These are phyloP conservation scores for Dastarcus helophoroides DNA, from an alignment of 2,888 invertebrate genomes.

Conservation along the genomic window DNA sequence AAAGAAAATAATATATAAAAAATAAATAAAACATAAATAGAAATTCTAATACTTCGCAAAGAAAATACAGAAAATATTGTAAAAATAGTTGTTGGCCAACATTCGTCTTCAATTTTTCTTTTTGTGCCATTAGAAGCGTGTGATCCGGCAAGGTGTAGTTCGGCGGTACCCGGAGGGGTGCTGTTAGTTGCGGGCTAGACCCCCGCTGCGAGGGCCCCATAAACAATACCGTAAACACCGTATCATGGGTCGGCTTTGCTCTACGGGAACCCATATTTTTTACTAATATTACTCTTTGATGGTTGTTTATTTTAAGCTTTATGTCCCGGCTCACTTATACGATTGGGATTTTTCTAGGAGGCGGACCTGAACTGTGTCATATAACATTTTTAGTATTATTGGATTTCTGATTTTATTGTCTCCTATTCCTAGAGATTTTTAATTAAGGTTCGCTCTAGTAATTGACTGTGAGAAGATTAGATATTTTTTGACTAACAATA, in stretches of 20 bases:
- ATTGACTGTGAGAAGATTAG: not conserved
- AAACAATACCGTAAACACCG: conserved; percentile 33
- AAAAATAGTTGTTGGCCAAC: too few relatives aligned
- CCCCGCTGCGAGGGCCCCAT: conserved; percentile 24
- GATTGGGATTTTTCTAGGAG: conserved; percentile 13
- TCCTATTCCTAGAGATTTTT: not conserved
- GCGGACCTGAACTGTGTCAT: conserved; percentile 11
- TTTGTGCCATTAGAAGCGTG: too few relatives aligned
- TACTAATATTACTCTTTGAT: conserved; percentile 32
- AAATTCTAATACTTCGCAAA: too few relatives aligned
- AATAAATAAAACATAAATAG: too few relatives aligned
- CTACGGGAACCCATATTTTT: conserved; percentile 27
- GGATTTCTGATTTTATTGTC: conserved; percentile 11
- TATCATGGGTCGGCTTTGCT: conserved; percentile 19
- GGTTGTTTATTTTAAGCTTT: conserved; percentile 32
- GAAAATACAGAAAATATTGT: too few relatives aligned
- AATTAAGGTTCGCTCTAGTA: conserved; percentile 1
- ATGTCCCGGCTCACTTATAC: conserved; percentile 21
- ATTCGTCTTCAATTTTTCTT: too few relatives aligned
- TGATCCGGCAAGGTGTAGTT: conserved; percentile 11
- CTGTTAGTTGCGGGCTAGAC: conserved; percentile 10
- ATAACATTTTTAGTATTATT: conserved; percentile 17
- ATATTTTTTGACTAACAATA: too few relatives aligned
- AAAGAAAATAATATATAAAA: too few relatives aligned
- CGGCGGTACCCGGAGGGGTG: conserved; percentile 8